Conservation (phyloP, 2,113 vertebrate genomes). For the Macquaria ambigua region DNA sequence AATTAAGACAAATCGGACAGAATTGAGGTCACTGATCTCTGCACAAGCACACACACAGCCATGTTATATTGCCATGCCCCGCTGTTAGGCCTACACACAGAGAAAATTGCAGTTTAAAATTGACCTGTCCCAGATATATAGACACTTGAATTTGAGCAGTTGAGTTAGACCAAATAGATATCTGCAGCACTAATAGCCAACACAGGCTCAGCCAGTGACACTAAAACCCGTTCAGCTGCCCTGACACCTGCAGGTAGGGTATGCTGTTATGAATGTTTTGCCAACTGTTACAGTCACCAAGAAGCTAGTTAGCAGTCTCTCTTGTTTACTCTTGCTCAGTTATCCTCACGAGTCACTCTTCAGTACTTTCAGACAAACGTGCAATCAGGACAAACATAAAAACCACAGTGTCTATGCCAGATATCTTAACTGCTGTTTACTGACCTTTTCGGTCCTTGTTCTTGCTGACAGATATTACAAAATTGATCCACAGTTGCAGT, state of each 20-base stretch:
- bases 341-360: no score
- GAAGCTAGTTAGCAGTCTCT: neutral
- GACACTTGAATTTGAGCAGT: neutral
- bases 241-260: conserved; percentile 36
- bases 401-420: no score
- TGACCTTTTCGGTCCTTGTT: no score
- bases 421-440: no score
- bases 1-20: neutral
- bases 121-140: neutral
- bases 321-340: no score
- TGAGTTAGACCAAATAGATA: neutral
- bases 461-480: no score
- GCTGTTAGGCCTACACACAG: neutral
- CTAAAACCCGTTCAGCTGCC: conserved; percentile 34
- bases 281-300: neutral
- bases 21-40: neutral
- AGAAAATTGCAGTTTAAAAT: neutral
- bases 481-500: no score
- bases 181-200: neutral
- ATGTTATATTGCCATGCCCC: neutral
- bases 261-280: neutral
- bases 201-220: neutral
- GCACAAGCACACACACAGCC: neutral
- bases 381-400: no score
- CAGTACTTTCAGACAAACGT: no score